Conservation (phyloP, 2,113 vertebrate species). For the Egretta garzetta region DNA sequence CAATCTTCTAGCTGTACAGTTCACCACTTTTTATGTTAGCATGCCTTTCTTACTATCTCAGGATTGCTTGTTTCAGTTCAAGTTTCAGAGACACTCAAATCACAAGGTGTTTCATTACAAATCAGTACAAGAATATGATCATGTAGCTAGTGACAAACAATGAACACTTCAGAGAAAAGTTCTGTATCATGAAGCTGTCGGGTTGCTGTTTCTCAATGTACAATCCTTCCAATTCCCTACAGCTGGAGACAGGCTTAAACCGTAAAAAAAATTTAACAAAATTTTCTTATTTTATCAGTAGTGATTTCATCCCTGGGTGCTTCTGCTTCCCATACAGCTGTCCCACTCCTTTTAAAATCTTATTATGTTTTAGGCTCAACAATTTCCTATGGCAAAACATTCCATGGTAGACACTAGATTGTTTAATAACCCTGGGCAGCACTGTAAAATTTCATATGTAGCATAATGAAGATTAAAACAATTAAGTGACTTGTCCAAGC, state of each 20-base stretch:
- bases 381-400: not conserved
- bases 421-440: not conserved
- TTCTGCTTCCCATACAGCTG: not conserved
- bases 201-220: not conserved
- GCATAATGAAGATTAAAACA: not conserved
- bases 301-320: not conserved
- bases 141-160: not conserved
- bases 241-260: not conserved
- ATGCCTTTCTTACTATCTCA: not conserved
- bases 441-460: not conserved
- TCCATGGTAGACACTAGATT: not conserved
- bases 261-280: not conserved
- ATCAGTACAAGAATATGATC: not conserved
- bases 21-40: not conserved
- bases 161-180: not conserved
- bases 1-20: not conserved
- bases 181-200: not conserved
- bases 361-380: not conserved
- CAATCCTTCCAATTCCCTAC: not conserved
- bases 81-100: not conserved
- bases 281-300: not conserved
- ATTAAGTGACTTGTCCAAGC: not conserved
- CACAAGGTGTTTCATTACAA: not conserved
- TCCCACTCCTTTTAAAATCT: not conserved
- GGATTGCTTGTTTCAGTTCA: not conserved